Evolutionary conservation across 1,140 invertebrate species (phyloP).

Genomic region (Steinernema khuongi): DNA sequence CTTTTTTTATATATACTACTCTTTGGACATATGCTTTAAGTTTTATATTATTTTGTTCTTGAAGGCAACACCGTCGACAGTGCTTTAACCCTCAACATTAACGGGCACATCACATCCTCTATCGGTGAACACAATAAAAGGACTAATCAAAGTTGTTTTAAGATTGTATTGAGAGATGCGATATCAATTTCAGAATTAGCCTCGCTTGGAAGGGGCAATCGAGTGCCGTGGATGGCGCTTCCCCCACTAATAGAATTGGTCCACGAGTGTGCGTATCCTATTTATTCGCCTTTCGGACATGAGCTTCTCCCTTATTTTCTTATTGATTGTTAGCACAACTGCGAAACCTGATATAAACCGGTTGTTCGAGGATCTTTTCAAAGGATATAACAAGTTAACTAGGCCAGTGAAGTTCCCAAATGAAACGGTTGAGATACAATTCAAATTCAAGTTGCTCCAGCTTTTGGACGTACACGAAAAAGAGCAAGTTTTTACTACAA

Average conservation of each 20-base stretch:
- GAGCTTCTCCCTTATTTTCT: neutral
- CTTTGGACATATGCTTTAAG: too few relatives aligned
- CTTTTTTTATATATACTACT: too few relatives aligned
- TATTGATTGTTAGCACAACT: neutral
- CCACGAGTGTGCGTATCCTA: neutral
- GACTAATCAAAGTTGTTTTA: too few relatives aligned
- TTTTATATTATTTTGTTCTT: too few relatives aligned
- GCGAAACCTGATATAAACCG: constrained; percentile 30
- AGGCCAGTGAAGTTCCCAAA: constrained; percentile 84
- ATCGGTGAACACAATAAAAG: too few relatives aligned
- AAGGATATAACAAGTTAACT: constrained; percentile 88
- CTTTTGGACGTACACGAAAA: constrained; percentile 70
- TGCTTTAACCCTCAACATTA: too few relatives aligned
- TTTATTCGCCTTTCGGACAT: neutral
- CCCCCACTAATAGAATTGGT: neutral
- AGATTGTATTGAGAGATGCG: too few relatives aligned
- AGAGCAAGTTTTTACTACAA: constrained; percentile 87
- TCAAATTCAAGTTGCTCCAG: constrained; percentile 65
- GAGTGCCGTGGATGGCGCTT: neutral
- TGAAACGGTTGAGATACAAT: constrained; percentile 80
- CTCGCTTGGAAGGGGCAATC: neutral
- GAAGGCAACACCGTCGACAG: too few relatives aligned
- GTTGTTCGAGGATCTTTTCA: constrained; percentile 70
- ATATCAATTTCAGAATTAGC: neutral
- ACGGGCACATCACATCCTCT: too few relatives aligned